A percentile compares a stretch with the other conserved stretches of the same genome.
These are phyloP conservation scores for Dolichotis patagonum DNA, from an alignment of 2,113 vertebrate genomes.

Conservation along the genomic window DNA sequence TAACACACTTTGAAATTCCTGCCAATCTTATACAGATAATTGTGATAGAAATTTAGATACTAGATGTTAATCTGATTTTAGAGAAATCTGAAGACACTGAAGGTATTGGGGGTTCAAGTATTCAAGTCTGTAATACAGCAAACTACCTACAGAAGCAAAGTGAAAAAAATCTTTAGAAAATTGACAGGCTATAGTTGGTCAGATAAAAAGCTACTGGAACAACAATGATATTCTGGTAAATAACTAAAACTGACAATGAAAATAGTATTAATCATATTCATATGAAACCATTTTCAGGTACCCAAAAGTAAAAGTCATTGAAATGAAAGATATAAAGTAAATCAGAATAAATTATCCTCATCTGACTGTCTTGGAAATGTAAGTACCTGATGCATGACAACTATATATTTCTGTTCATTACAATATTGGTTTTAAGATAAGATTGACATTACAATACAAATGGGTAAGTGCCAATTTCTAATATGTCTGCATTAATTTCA, in stretches of 20 bases:
- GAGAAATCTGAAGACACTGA: neutral
- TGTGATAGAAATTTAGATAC: neutral
- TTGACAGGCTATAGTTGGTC: neutral
- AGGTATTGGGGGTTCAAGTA: neutral
- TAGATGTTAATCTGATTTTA: neutral
- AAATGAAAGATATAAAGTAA: constrained; percentile 7
- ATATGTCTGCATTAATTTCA: constrained; percentile 26
- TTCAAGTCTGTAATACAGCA: neutral
- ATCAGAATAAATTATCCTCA: constrained; percentile 13
- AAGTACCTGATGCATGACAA: constrained; percentile 19
- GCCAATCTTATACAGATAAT: neutral
- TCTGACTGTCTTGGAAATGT: constrained; percentile 32
- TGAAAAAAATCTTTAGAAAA: neutral
- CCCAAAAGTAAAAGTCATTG: neutral
- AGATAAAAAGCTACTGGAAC: neutral
- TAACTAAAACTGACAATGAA: neutral
- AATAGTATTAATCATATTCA: neutral
- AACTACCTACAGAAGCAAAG: neutral
- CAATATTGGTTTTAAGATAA: constrained; percentile 1
- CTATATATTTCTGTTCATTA: constrained; percentile 26
- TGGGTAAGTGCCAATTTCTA: constrained; percentile 14
- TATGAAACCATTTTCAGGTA: neutral
- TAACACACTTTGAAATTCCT: neutral
- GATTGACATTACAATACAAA: neutral
- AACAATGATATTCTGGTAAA: neutral